A percentile compares a stretch with the other conserved stretches of the same genome.
These are phyloP conservation scores for Pangasius macronema DNA, from an alignment of 2,797 vertebrate genomes.

Conservation along the genomic window DNA sequence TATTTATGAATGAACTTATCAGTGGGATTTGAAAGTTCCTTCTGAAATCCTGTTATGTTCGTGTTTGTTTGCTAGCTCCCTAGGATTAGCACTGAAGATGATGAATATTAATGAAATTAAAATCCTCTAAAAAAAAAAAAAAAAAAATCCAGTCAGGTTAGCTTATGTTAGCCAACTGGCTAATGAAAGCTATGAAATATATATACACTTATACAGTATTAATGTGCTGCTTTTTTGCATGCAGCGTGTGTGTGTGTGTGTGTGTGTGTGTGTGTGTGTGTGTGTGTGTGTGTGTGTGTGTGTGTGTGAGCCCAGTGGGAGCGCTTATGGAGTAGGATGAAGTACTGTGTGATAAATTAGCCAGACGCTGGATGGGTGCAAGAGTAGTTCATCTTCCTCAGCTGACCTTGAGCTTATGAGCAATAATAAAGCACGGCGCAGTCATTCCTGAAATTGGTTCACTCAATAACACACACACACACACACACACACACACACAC, in stretches of 20 bases:
- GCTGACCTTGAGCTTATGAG: constrained; percentile 82
- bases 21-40: neutral
- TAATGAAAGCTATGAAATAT: neutral
- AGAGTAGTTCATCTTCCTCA: constrained; percentile 71
- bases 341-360: constrained; percentile 71
- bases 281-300: constrained; percentile 41
- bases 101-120: constrained; percentile 9
- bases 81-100: neutral
- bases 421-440: constrained; percentile 76
- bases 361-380: constrained; percentile 59
- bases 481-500: constrained; percentile 63
- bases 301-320: constrained; percentile 40
- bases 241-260: constrained; percentile 18
- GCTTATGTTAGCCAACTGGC: neutral
- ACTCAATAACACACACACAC: constrained; percentile 63
- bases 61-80: neutral
- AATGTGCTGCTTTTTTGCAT: neutral
- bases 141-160: neutral
- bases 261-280: constrained; percentile 42
- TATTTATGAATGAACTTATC: neutral
- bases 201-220: neutral
- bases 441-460: constrained; percentile 77
- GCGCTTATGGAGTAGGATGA: constrained; percentile 42
- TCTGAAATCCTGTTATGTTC: neutral
- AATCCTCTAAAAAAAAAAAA: neutral